A percentile compares a stretch with the other conserved stretches of the same genome.
Conservation (phyloP, 2,888 invertebrate genomes). For the Kuschelorhynchus macadamiae region DNA sequence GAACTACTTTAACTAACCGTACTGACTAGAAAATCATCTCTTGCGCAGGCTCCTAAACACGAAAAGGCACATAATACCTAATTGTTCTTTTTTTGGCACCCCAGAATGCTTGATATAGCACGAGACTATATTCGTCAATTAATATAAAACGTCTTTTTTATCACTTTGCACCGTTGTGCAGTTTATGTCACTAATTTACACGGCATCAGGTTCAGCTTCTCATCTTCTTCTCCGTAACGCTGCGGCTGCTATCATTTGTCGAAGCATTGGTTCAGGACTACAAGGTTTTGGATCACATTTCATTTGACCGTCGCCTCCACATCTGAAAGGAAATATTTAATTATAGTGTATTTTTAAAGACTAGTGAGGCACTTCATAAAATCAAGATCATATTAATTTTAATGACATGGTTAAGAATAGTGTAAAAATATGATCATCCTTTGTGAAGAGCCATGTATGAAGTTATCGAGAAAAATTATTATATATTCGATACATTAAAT, state of each 20-base stretch:
- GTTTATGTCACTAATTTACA: conserved; percentile 52
- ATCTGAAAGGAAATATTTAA: conserved; percentile 72
- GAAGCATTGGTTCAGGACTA: conserved; percentile 90
- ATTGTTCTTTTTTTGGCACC: conserved; percentile 69
- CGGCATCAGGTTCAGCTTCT: conserved; percentile 41
- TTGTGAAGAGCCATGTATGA: too few species aligned
- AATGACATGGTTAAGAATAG: too few species aligned
- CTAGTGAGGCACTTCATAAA: too few species aligned
- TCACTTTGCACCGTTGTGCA: conserved; percentile 49
- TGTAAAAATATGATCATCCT: too few species aligned
- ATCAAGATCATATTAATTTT: too few species aligned
- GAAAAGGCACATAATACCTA: conserved; percentile 67
- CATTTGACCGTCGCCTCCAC: conserved; percentile 94
- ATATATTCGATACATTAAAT: too few species aligned
- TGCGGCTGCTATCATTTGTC: conserved; percentile 91
- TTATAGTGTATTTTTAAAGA: background rate
- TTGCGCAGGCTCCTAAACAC: conserved; percentile 42
- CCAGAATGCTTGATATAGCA: conserved; percentile 66
- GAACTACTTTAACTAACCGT: conserved; percentile 32
- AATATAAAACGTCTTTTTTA: conserved; percentile 47
- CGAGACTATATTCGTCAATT: conserved; percentile 55
- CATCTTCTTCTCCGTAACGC: conserved; percentile 79
- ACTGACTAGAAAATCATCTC: conserved; percentile 49
- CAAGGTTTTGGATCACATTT: conserved; percentile 93
- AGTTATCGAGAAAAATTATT: too few species aligned